phyloP scores from a whole-genome alignment of 2,797 vertebrate genomes.

The Labeo calbasu region DNA sequence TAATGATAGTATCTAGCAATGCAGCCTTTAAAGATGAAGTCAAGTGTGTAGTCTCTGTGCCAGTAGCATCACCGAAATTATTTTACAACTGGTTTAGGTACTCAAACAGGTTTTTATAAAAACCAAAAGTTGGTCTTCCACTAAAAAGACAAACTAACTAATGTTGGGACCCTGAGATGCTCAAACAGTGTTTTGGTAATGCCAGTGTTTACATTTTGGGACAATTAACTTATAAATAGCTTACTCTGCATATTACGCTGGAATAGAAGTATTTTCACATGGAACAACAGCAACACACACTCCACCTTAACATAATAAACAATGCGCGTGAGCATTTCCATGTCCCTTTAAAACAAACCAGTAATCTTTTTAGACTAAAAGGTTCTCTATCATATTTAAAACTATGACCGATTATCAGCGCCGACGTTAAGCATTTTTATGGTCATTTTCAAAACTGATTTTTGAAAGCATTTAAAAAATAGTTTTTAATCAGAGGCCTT shows the following conservation, averaged over 20 bases:
- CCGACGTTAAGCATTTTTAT: too few relatives aligned
- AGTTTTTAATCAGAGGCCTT: too few relatives aligned
- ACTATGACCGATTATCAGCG: too few relatives aligned
- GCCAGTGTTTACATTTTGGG: not conserved
- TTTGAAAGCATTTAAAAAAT: too few relatives aligned
- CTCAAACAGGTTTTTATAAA: not conserved
- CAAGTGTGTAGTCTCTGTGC: not conserved
- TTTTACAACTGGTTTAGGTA: not conserved
- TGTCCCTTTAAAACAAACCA: not conserved
- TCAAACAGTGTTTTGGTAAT: not conserved
- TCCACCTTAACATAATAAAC: not conserved
- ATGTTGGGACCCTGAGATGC: not conserved
- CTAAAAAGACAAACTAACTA: not conserved
- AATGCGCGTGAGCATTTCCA: not conserved
- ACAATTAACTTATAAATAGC: not conserved
- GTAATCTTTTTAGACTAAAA: not conserved
- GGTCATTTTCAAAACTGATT: too few relatives aligned
- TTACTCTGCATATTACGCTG: not conserved
- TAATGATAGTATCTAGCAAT: not conserved
- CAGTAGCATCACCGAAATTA: not conserved
- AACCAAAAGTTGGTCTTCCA: not conserved
- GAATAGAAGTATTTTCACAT: not conserved
- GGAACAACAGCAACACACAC: not conserved
- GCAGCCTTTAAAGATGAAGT: constrained; percentile 1
- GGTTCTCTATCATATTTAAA: not conserved